phyloP scores from a whole-genome alignment of 1,140 invertebrate genomes.

The Psilanteris sp. region DNA sequence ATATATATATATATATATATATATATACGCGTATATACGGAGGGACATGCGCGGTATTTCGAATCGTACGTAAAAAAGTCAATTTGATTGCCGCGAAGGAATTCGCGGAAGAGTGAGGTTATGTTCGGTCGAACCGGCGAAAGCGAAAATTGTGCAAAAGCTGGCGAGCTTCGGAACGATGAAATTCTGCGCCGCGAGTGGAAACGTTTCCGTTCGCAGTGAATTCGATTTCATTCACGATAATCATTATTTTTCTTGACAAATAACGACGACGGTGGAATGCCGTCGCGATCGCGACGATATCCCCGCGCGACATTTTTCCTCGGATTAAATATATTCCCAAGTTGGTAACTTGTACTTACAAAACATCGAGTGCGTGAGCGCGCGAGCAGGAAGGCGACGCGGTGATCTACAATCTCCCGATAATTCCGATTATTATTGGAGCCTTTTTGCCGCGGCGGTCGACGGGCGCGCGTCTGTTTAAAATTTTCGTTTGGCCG shows the following conservation, averaged over 20 bases:
- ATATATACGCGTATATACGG: no score
- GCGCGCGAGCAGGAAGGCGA: constrained; percentile 40
- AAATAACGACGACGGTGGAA: constrained; percentile 54
- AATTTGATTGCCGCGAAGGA: no score
- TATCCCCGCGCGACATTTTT: constrained; percentile 54
- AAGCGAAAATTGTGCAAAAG: no score
- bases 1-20: no score
- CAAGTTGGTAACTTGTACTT: constrained; percentile 60
- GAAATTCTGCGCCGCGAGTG: no score
- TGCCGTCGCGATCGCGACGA: no score
- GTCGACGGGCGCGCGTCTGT: constrained; percentile 67
- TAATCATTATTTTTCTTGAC: constrained; percentile 54
- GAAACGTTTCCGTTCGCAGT: constrained; percentile 35
- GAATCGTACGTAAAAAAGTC: no score
- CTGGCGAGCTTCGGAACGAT: no score
- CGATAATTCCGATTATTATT: constrained; percentile 48
- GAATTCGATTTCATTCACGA: constrained; percentile 42
- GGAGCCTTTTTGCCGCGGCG: constrained; percentile 6
- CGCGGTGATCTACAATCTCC: constrained; percentile 47
- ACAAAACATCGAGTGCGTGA: constrained; percentile 43
- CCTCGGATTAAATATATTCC: constrained; percentile 43
- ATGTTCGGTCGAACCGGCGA: no score
- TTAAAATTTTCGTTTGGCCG: constrained; percentile 58
- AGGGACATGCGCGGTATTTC: no score
- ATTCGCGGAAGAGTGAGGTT: no score